Evolutionary conservation across 2,797 vertebrate genomes (phyloP).

Genomic region (Chrysocyon brachyurus): DNA sequence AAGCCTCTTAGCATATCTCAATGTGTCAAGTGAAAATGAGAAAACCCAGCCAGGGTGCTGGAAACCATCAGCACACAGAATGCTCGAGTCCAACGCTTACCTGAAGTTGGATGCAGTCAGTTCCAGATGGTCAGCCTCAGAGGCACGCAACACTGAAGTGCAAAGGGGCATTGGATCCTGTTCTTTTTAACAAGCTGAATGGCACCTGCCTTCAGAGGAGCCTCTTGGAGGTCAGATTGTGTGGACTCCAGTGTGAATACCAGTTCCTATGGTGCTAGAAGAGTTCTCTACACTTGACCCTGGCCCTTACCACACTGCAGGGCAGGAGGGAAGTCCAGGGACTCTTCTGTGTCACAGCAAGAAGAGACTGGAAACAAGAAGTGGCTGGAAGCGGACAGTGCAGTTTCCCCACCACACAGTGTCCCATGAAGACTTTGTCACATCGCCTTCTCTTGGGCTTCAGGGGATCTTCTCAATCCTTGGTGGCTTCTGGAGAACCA

Average conservation of each 20-base stretch:
- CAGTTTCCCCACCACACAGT: background rate
- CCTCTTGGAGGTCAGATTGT: background rate
- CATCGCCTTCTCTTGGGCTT: background rate
- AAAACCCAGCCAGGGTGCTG: background rate
- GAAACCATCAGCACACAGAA: background rate
- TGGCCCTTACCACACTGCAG: background rate
- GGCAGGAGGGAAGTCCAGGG: background rate
- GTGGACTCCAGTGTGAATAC: background rate
- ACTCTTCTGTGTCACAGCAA: background rate
- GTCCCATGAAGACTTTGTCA: background rate
- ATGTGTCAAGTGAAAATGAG: background rate
- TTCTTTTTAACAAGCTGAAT: background rate
- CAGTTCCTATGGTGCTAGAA: too few relatives aligned
- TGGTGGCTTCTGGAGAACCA: background rate
- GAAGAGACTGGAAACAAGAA: background rate
- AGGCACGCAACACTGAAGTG: background rate
- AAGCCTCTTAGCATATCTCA: constrained; percentile 6
- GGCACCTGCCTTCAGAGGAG: background rate
- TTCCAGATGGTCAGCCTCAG: background rate
- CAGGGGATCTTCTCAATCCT: background rate
- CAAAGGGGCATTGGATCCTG: background rate
- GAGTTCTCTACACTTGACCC: background rate
- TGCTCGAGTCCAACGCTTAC: background rate
- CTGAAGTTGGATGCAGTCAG: background rate
- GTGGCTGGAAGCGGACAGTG: background rate